phyloP scores from a whole-genome alignment of 2,888 invertebrate genomes.

The Zaprionus bogoriensis region DNA sequence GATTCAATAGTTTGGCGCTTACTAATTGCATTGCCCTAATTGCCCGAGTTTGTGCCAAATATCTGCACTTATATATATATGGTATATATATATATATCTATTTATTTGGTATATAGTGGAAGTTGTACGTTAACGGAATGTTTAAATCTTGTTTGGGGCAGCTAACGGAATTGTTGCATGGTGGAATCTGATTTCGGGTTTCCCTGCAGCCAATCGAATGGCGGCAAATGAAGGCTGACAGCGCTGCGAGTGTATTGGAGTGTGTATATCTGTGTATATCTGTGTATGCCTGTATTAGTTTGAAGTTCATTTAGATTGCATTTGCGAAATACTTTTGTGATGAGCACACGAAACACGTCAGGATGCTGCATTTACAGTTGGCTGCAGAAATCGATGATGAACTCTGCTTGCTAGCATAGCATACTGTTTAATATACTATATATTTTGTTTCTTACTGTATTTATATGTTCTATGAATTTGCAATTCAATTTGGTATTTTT shows the following conservation, averaged over 20 bases:
- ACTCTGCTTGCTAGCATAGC: no score
- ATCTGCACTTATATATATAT: not conserved
- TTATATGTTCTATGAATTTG: no score
- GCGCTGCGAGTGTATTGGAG: not conserved
- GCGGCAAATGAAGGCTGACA: slow-evolving; percentile 41
- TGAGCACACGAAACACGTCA: slow-evolving; percentile 26
- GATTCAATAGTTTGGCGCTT: slow-evolving; percentile 63
- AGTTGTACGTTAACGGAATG: slow-evolving; percentile 24
- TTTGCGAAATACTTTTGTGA: slow-evolving; percentile 45
- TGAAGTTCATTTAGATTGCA: slow-evolving; percentile 43
- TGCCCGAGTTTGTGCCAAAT: slow-evolving; percentile 63
- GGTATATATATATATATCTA: no score
- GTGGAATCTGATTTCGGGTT: slow-evolving; percentile 32
- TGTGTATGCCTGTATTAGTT: not conserved
- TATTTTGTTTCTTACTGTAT: no score
- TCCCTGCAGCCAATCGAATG: slow-evolving; percentile 46
- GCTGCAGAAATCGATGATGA: slow-evolving; percentile 18
- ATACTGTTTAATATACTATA: no score
- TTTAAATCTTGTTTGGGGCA: slow-evolving; percentile 34
- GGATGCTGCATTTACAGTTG: slow-evolving; percentile 27
- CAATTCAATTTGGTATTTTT: no score
- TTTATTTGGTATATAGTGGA: no score
- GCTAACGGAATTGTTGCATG: slow-evolving; percentile 50
- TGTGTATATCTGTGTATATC: not conserved
- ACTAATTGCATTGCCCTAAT: slow-evolving; percentile 73